Conservation (phyloP, 1,140 invertebrate species). For the Apolygus lucorum region DNA sequence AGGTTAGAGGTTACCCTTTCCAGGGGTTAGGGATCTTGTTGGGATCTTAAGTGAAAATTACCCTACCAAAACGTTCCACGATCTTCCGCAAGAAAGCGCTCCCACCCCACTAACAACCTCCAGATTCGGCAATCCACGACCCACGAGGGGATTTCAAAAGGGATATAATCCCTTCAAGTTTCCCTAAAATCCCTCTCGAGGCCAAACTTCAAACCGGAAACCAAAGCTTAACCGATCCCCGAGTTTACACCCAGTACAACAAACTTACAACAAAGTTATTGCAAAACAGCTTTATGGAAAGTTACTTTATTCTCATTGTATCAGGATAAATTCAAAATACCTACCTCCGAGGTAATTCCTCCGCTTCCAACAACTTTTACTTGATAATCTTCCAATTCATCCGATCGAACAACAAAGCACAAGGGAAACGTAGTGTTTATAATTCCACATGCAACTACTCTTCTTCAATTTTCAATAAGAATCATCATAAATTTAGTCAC, state of each 20-base stretch:
- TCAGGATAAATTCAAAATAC: constrained; percentile 9
- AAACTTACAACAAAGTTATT: constrained; percentile 15
- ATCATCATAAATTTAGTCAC: too few species aligned
- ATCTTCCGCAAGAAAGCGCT: constrained; percentile 10
- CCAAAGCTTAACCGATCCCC: constrained; percentile 8
- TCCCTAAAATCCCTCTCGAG: not conserved
- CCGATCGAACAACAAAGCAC: too few species aligned
- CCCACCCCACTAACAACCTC: not conserved
- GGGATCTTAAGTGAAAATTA: not conserved
- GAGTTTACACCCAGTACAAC: constrained; percentile 1
- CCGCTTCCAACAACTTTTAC: too few species aligned
- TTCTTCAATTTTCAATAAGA: too few species aligned
- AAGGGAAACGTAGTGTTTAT: too few species aligned
- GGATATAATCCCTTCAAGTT: constrained; percentile 5
- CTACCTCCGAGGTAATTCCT: too few species aligned
- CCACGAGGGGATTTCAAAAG: not conserved
- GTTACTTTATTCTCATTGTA: not conserved
- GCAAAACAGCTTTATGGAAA: constrained; percentile 6
- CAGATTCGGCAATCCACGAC: not conserved
- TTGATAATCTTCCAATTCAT: too few species aligned
- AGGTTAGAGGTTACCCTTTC: not conserved
- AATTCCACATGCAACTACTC: too few species aligned
- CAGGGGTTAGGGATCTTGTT: not conserved
- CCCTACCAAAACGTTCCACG: not conserved
- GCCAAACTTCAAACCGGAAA: constrained; percentile 16